Evolutionary conservation across 2,888 invertebrate species (phyloP).

Genomic region (Spisula solida): DNA sequence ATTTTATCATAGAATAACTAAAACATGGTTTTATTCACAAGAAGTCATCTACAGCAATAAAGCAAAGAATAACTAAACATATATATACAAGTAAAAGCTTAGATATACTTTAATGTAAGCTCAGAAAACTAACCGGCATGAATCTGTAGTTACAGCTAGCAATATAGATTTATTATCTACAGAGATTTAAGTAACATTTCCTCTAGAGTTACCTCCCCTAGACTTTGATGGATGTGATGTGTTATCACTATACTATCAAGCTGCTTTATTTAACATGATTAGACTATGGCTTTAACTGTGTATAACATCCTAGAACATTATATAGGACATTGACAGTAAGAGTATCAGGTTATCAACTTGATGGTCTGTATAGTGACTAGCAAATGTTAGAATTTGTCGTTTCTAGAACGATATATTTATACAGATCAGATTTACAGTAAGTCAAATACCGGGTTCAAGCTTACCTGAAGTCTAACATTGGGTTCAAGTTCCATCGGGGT

Average conservation of each 20-base stretch:
- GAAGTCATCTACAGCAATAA: background rate
- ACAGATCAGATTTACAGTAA: constrained; percentile 45
- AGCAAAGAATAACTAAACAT: background rate
- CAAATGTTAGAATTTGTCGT: background rate
- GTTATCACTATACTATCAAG: background rate
- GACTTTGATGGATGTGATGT: background rate
- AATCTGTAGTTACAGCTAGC: background rate
- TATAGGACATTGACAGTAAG: too few species aligned
- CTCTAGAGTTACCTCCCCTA: background rate
- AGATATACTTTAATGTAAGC: background rate
- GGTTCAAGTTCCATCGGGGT: constrained; percentile 66
- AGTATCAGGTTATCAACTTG: too few species aligned
- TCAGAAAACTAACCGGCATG: background rate
- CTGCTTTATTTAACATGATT: background rate
- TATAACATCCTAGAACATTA: background rate
- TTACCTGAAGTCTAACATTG: constrained; percentile 66
- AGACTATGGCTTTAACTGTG: background rate
- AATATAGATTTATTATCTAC: background rate
- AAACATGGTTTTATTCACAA: background rate
- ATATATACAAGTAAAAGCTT: background rate
- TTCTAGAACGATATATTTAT: background rate
- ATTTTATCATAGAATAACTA: too few species aligned
- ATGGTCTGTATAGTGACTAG: background rate
- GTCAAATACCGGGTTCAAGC: constrained; percentile 59
- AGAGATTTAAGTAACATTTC: background rate